Evolutionary conservation across 2,113 vertebrate species (phyloP).

Genomic region (Gymnobelideus leadbeateri): DNA sequence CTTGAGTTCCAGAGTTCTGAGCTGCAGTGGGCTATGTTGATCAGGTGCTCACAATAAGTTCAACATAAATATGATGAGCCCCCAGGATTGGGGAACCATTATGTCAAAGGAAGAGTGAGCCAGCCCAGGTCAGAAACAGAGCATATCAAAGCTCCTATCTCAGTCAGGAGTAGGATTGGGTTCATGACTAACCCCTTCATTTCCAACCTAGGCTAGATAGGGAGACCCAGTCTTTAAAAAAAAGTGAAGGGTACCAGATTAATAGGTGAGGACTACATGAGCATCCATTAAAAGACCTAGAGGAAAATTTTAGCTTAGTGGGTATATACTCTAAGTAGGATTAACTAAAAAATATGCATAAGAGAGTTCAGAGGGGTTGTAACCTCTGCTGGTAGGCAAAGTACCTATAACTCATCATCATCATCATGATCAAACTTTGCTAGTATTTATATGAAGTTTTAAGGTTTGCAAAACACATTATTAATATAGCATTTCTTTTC

Average conservation of each 20-base stretch:
- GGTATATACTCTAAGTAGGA: neutral
- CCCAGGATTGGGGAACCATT: neutral
- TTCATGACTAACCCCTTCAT: neutral
- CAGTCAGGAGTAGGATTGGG: neutral
- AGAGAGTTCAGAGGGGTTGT: neutral
- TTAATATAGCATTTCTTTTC: too few relatives aligned
- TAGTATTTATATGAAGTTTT: neutral
- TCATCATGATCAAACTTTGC: neutral
- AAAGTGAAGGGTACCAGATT: neutral
- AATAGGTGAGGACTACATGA: neutral
- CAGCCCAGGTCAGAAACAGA: neutral
- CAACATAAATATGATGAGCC: neutral
- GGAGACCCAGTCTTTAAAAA: neutral
- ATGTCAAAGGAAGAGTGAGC: neutral
- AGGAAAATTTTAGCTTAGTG: neutral
- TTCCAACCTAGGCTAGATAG: neutral
- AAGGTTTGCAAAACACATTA: too few relatives aligned
- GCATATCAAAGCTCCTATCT: neutral
- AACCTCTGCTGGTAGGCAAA: neutral
- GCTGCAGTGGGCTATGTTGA: neutral
- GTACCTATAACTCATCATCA: neutral
- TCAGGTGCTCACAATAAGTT: neutral
- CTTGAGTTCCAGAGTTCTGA: neutral
- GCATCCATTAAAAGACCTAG: neutral
- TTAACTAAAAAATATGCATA: neutral